Evolutionary conservation across 2,113 vertebrate species (phyloP), one percentile per base, ranked within the genome.

Genomic region (Macroglossus sobrinus): DNA sequence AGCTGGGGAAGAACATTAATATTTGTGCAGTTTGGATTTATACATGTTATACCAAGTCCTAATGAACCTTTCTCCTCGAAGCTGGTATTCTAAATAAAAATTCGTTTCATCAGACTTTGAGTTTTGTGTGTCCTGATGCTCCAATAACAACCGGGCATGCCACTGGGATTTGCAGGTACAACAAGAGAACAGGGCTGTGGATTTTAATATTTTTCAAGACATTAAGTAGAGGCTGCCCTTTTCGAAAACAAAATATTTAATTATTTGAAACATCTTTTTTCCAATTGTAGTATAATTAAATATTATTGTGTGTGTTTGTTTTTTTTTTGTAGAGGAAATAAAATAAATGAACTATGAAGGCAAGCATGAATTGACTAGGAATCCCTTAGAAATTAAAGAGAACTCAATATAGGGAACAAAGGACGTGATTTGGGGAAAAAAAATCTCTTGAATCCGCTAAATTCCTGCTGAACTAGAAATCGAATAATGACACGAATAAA

Each of bases 401-500:
- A 84, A 82, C 45, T 85, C 68, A 81, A 89, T 3, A 0, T 57
- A 75, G 38, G 38, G 40, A 72, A 80, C 35, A 72, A 71, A 94
- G 24, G 7, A 4, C 68, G 0, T 76, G 84, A 84, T 7, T 24
- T 40, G 1, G 45, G 74, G 22, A 75, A 45, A 69, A 91, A 96
- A 95, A 90, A 35, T 74, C 61, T 22, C 50, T 80, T 7, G 19
- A 69, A 57, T 81, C 66, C 38, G 79, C 45, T 80, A 64, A 84
- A 68, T 96, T 50, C 38, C 87, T n/a, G 43, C 12, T 91, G 75
- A 33, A 94, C 45, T 89, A 84, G 69, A 96, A 93, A 87, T 86
- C 3, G 0, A 87, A 91, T 72, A 71, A 81, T 63, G 64, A 57
- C 69, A 63, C 26, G 55, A 95, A 95, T 47, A 92, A 66, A 93